Evolutionary conservation across 2,797 vertebrate species (phyloP).

Genomic region (Microctenopoma lineatum): DNA sequence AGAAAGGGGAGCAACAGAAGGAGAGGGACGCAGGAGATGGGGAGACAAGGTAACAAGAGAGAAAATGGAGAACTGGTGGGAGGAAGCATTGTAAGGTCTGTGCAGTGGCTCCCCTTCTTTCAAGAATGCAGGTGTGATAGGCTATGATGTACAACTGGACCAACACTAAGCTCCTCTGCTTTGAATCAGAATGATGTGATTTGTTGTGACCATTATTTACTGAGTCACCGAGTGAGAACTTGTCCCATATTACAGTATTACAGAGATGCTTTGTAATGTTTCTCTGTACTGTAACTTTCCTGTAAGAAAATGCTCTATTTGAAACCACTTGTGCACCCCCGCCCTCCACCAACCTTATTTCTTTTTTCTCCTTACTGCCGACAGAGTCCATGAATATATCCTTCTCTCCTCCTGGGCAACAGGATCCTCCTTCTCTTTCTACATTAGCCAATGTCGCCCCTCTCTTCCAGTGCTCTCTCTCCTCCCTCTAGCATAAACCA

Average conservation of each 20-base stretch:
- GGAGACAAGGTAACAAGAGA: conserved; percentile 74
- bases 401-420: conserved; percentile 47
- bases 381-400: conserved; percentile 59
- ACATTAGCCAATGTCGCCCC: conserved; percentile 64
- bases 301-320: conserved; percentile 29
- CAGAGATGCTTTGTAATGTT: conserved; percentile 2
- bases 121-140: conserved; percentile 67
- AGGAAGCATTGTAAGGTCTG: conserved; percentile 51
- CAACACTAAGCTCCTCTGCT: conserved; percentile 14
- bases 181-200: conserved; percentile 15
- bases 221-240: neutral
- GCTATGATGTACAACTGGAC: conserved; percentile 35
- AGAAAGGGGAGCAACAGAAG: conserved; percentile 78
- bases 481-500: conserved; percentile 64
- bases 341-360: conserved; percentile 49
- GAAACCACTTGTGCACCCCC: conserved; percentile 31
- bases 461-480: conserved; percentile 49
- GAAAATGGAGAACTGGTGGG: conserved; percentile 64
- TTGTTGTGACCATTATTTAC: neutral
- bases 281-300: conserved; percentile 23
- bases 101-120: conserved; percentile 42
- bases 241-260: neutral
- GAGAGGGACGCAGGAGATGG: conserved; percentile 67
- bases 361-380: conserved; percentile 29
- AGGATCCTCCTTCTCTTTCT: conserved; percentile 59